Conservation (phyloP, 2,113 vertebrate species). For the human (Homo sapiens) region DNA sequence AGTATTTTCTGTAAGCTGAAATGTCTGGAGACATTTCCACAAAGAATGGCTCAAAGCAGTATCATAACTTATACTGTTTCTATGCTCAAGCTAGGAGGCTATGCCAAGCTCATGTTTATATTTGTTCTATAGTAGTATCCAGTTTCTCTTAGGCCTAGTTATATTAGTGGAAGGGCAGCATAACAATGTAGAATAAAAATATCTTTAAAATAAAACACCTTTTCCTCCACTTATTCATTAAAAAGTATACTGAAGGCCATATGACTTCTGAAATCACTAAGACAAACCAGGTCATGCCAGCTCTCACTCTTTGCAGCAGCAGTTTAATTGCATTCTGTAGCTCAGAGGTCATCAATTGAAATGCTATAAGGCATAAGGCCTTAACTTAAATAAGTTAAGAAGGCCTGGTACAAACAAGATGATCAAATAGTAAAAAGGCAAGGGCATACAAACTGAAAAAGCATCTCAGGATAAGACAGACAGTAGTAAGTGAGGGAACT, state of each 20-base stretch:
- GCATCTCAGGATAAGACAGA: background rate
- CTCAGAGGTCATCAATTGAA: background rate
- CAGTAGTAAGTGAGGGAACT: background rate
- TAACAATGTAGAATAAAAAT: background rate
- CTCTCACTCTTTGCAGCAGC: background rate
- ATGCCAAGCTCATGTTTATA: background rate
- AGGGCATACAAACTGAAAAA: background rate
- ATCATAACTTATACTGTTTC: background rate
- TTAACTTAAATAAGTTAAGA: background rate
- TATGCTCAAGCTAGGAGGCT: background rate
- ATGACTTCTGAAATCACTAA: background rate
- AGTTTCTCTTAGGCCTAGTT: background rate
- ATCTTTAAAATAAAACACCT: background rate
- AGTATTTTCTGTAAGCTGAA: background rate
- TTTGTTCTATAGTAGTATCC: background rate
- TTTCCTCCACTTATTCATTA: background rate
- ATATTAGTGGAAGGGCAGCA: background rate
- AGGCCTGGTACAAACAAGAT: background rate
- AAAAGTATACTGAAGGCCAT: background rate
- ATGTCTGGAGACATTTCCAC: background rate
- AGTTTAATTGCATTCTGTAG: background rate
- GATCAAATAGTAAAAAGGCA: background rate
- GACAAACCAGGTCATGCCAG: background rate
- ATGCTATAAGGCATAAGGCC: background rate
- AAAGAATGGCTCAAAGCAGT: background rate